Base-by-base conservation (phyloP, 2,797 vertebrate species). In the Tragopan temminckii region DNA sequence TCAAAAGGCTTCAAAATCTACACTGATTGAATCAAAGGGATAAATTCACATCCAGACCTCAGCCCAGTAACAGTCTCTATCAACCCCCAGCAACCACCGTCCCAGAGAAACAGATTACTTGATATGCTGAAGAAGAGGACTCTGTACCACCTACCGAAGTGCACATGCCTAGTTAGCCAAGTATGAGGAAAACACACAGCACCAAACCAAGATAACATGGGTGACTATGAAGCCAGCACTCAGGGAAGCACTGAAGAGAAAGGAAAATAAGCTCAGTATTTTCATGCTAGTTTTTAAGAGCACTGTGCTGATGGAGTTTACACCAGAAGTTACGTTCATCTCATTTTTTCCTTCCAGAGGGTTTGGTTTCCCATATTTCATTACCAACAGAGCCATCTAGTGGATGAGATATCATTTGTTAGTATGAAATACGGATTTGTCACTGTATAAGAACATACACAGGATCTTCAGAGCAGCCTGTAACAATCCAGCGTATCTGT, bases 321-420 rank as follows among this genome's bases (percentile, higher is more conserved):
- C 5, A 77, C 13, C 48, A 61, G 43, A 77, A 90, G 29, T 33
- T 40, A 45, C 17, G 11, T 53, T 86, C 69, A 25, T 59, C 11
- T n/a, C 38, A 36, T 67, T 83, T 78, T 83, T 67, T 19, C 31
- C 40, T 80, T 79, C 35, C 67, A 63, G 74, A 79, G 55, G 8
- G 24, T 67, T 92, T 18, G 36, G 13, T 38, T 74, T 66, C 38
- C 64, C 12, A 14, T 17, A 27, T 33, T 89, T 78, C 43, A 72
- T 80, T 79, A 15, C 58, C 33, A 19, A 48, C 50, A 90, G 87
- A 84, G 96, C 93, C 95, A 93, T 62, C 95, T 95, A 94, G 90
- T 50, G 93, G 95, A 36, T 5, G 31, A 64, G 19, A 36, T 4
- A 15, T 25, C 4, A 0, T 31, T 18, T 53, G 18, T 5, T 29